Evolutionary conservation across 2,113 vertebrate genomes (phyloP).

Genomic region (Oxyura jamaicensis): DNA sequence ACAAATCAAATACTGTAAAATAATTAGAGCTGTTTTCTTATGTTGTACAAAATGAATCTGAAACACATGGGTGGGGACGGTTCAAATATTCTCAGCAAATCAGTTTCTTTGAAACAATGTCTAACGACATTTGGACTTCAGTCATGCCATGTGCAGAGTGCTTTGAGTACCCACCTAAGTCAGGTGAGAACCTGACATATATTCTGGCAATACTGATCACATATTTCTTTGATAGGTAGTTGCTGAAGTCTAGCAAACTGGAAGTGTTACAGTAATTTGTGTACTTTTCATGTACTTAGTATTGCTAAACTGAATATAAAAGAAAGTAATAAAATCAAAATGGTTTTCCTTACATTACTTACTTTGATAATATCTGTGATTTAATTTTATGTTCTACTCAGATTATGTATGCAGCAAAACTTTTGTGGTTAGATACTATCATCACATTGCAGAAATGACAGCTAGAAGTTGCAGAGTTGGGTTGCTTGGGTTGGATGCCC

Average conservation of each 20-base stretch:
- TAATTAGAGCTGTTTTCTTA: not conserved
- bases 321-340: not conserved
- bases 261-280: not conserved
- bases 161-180: not conserved
- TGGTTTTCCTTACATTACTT: not conserved
- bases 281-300: not conserved
- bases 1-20: not conserved
- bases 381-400: not conserved
- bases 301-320: not conserved
- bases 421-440: not conserved
- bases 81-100: not conserved
- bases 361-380: not conserved
- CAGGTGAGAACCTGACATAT: not conserved
- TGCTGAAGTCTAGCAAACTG: not conserved
- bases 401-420: not conserved
- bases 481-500: not conserved
- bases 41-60: not conserved
- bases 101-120: not conserved
- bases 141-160: not conserved
- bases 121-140: not conserved
- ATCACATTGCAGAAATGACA: not conserved
- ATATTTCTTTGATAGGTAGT: not conserved
- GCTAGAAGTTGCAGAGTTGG: not conserved
- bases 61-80: not conserved
- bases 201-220: not conserved